Base-by-base conservation (phyloP, 2,888 invertebrate species). In the Diabrotica balteata region DNA sequence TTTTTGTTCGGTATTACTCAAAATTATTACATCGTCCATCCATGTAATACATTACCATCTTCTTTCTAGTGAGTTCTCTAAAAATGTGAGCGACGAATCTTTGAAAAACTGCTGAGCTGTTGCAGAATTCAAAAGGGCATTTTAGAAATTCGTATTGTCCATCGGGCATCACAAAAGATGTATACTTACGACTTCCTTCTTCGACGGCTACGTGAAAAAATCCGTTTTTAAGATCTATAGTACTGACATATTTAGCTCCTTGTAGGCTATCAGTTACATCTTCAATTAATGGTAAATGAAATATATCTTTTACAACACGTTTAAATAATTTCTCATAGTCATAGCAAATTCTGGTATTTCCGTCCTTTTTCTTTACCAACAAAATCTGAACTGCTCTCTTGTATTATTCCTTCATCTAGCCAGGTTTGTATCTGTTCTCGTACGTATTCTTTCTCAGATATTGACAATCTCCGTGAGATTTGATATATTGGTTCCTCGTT, bases 111-210 rank as follows among this genome's bases (percentile, higher is more conserved):
- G 17, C 17, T 17, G 17, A 2, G 17, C 17, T 17, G 17, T 17
- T 17, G 17, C 17, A 17, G 17, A 17, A 17, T 17, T 2, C 2
- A 17, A 17, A 17, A 1, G 17, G 17, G 17, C 17, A 17, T 17
- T 2, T 17, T 17, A 17, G 17, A 17, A 17, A 17, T 17, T 17
- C 17, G 17, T 17, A 17, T 17, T 17, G 17, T 17, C 17, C 17
- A 17, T 17, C 17, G 32, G 73, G 80, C 8, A 79, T 80, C 4
- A 83, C 80, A 72, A 84, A 84, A 0, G 83, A 69, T 0, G 82
- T 82, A 62, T 81, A 82, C 71, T 80, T 80, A 4, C 51, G 54
- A 44, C 66, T 70, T 22, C 42, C 51, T 57, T 68, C 63, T n/a
- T 78, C 75, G 1, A 83, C 70, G 5, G 68, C 67, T 10, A 82